Conservation (phyloP, 92 coral and sea anemone species). For the Porites rus region DNA sequence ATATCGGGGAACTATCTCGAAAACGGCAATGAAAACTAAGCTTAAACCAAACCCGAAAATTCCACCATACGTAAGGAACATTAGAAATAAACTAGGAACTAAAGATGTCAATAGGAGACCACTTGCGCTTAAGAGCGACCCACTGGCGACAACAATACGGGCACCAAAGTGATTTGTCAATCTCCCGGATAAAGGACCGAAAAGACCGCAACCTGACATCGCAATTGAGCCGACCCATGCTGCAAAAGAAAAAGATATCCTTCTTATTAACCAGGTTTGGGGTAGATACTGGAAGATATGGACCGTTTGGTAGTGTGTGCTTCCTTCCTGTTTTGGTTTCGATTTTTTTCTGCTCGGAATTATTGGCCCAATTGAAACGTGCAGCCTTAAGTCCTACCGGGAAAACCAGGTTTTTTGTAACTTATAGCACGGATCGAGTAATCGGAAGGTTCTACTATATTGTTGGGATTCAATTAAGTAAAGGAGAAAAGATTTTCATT, state of each 20-base stretch:
- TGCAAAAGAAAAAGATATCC: slow-evolving; percentile 12
- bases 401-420: too few relatives aligned
- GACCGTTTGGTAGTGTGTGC: too few relatives aligned
- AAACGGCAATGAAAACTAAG: slow-evolving; percentile 42
- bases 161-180: slow-evolving; percentile 49
- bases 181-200: slow-evolving; percentile 56
- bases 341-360: too few relatives aligned
- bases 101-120: slow-evolving; percentile 47
- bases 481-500: too few relatives aligned
- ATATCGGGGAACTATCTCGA: slow-evolving; percentile 47
- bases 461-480: too few relatives aligned
- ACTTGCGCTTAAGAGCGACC: slow-evolving; percentile 20
- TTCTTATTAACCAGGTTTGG: neutral
- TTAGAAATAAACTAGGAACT: slow-evolving; percentile 42
- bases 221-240: slow-evolving; percentile 63
- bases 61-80: slow-evolving; percentile 54
- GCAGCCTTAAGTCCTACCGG: too few relatives aligned
- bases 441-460: too few relatives aligned
- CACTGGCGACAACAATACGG: slow-evolving; percentile 45
- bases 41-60: slow-evolving; percentile 55
- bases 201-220: slow-evolving; percentile 37
- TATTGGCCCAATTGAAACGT: too few relatives aligned
- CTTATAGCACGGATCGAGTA: too few relatives aligned
- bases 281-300: neutral
- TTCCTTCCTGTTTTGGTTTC: too few relatives aligned